Base-by-base conservation (phyloP, 2,888 invertebrate genomes). In the Dryobota labecula region DNA sequence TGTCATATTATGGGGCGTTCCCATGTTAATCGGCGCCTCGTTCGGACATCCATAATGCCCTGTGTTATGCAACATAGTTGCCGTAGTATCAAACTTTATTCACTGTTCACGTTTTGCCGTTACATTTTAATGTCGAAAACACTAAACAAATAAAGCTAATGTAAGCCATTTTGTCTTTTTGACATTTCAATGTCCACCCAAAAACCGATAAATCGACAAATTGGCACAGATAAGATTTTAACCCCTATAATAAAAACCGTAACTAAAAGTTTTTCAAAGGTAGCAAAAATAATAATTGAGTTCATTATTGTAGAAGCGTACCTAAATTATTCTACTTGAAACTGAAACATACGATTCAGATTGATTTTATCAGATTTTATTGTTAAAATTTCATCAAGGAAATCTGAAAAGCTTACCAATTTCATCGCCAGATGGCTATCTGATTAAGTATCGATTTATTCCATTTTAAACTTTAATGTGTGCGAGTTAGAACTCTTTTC, bases 101-200 rank as follows among this genome's bases (percentile, higher is more conserved):
- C 73, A 75, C 68, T 77, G 72, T 78, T 84, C 81, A 83, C 80
- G 70, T 84, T 85, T 85, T 75, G n/a, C 72, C 73, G 76, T 83
- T 83, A 83, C 80, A 84, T 84, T 82, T 82, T 86, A 81, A 79
- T 74, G 70, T 77, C 76, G 72, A 87, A 88, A 87, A 84, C 84
- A 84, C 80, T 89, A 89, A 88, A 91, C 90, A 92, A 93, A 93
- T 92, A 92, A 85, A 85, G 82, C 79, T 73, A 82, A 84, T 64
- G 90, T 90, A 89, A 90, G 92, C 93, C 93, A 94, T 94, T 93
- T 93, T 94, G 92, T 91, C 91, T 89, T 84, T 91, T 86, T 86
- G 84, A 85, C 87, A 73, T 79, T 78, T 79, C 67, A 61, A 74
- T 76, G 78, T 84, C 80, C 84, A 84, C 82, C 84, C 73, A 73